A percentile compares a stretch with the other conserved stretches of the same genome.
phyloP scores from a whole-genome alignment of 30 jellyfish, hydroid and myxozoan genomes.

The Mastigias papua region DNA sequence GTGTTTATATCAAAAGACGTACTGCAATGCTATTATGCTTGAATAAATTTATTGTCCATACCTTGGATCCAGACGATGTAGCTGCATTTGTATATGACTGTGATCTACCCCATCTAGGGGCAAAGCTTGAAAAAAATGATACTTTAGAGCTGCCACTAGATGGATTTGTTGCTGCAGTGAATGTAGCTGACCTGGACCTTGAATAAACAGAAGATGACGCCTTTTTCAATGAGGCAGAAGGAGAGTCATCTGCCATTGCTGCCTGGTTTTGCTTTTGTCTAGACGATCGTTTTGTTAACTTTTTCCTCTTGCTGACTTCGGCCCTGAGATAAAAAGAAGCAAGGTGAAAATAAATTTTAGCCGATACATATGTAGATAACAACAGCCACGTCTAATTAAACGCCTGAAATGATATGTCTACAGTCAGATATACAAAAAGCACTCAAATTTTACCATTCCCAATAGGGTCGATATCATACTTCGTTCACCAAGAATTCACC shows the following conservation, averaged over 20 bases:
- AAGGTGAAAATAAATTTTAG: background rate
- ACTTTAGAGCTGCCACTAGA: slow-evolving; percentile 76
- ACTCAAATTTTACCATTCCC: too few relatives aligned
- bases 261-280: slow-evolving; percentile 66
- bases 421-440: too few relatives aligned
- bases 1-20: background rate
- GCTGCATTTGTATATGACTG: slow-evolving; percentile 90
- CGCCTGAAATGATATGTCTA: too few relatives aligned
- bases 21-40: too few relatives aligned
- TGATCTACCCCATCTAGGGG: slow-evolving; percentile 99
- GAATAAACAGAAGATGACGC: slow-evolving; percentile 51
- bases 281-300: slow-evolving; percentile 53
- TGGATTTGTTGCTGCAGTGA: slow-evolving; percentile 71
- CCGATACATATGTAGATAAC: too few relatives aligned
- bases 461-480: too few relatives aligned
- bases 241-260: slow-evolving; percentile 54
- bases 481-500: too few relatives aligned
- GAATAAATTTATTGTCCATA: too few relatives aligned
- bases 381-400: too few relatives aligned
- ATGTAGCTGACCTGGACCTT: slow-evolving; percentile 90
- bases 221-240: slow-evolving; percentile 75
- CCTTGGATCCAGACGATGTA: slow-evolving; percentile 66
- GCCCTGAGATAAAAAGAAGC: background rate
- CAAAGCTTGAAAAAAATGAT: slow-evolving; percentile 89
- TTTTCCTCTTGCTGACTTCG: slow-evolving; percentile 54